Evolutionary conservation across 2,888 invertebrate species (phyloP), one percentile per base, ranked within the genome.

Genomic region (Meteorus cinctellus): DNA sequence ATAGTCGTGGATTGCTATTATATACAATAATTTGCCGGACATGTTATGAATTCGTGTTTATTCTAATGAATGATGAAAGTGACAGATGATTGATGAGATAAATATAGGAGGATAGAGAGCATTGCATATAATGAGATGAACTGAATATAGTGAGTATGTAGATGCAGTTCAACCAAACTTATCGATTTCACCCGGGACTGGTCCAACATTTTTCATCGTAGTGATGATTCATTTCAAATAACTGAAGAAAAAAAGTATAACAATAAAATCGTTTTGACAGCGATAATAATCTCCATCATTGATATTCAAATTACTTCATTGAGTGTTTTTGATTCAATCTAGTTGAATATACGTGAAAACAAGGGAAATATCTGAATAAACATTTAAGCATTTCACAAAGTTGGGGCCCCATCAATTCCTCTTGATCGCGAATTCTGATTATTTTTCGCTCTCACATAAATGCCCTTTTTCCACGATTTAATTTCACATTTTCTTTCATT

Each of bases 401-500:
- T 48, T 16, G 16, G n/a, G n/a, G 48, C 16, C 48, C 48, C 1
- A 16, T n/a, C 48, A n/a, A 48, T 48, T 4, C 4, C 16, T n/a
- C 16, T n/a, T 16, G 14, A 48, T 48, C 48, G 16, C 4, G 16
- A 6, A n/a, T 48, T 48, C 2, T 48, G 48, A 16, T 48, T 48
- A 48, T 48, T 4, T 48, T 48, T 48, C 48, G 5, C n/a, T 48
- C 1, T 16, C 14, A 10, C 16, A 45, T 41, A n/a, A 51, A 3
- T 31, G 6, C 48, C 45, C 65, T 27, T 19, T 41, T 41, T 41
- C 12, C 0, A 4, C 41, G 12, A 5, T 41, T 12, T 12, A 12
- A 12, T 51, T 51, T 16, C 63, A 63, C 29, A n/a, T n/a, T 65
- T 59, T 73, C n/a, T 27, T 34, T 2, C 27, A 19, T 19, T 60